Base-by-base conservation (phyloP, 2,888 invertebrate genomes). In the Balanococcus diminutus region DNA sequence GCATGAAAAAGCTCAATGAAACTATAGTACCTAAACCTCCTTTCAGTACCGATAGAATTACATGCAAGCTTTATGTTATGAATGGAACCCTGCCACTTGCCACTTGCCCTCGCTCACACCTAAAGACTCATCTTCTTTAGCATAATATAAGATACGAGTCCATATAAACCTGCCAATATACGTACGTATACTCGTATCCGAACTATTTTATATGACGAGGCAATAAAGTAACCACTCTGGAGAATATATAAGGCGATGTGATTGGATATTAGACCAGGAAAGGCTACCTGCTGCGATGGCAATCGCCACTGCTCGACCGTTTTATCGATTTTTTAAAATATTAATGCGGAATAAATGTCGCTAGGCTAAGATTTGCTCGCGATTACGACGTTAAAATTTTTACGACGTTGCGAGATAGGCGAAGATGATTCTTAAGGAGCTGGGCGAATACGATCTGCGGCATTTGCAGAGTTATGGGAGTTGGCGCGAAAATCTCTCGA, bases 271-370 rank as follows among this genome's bases (percentile, higher is more conserved):
- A 6, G 31, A 32, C n/a, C 28, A n/a, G 31, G 3, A 32, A 75
- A 32, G 16, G 75, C 32, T 75, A 32, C 75, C 75, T 75, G 75
- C 75, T 75, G 75, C 32, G 75, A 75, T 75, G 32, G 32, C 5
- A 75, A 75, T 75, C 32, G 75, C 75, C 75, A 75, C 75, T 75
- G 75, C 75, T 75, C n/a, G 75, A n/a, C 32, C 25, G 75, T 75
- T 75, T 75, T 75, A 75, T 75, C 31, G 75, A 75, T 75, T 75
- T 75, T 75, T 75, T 75, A 25, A 75, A 75, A 75, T 32, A n/a
- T 31, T 67, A 75, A 67, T 67, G 67, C 9, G 14, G n/a, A 32
- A 75, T 75, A 75, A 75, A 75, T 75, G 75, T 75, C 75, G 75
- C 32, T 32, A 19, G 51, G 19, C 51, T 19, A 9, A 3, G 6